Evolutionary conservation across 2,113 vertebrate species (phyloP).

Genomic region (Seriola quinqueradiata): DNA sequence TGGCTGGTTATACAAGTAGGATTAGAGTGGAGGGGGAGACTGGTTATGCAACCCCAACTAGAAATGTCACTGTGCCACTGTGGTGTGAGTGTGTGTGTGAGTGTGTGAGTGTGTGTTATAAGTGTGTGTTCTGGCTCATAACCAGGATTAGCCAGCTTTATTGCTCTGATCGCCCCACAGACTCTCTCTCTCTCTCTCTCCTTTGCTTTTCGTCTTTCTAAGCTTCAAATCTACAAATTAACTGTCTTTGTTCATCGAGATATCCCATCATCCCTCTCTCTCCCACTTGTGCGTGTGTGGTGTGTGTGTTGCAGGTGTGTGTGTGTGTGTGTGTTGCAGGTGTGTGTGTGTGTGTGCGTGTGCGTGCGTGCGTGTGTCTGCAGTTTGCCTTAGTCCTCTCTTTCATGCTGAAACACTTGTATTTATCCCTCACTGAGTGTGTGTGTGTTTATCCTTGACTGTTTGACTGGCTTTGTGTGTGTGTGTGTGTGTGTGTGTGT

Average conservation of each 20-base stretch:
- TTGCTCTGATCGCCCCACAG: slow-evolving; percentile 60
- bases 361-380: background rate
- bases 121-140: slow-evolving; percentile 66
- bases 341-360: background rate
- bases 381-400: background rate
- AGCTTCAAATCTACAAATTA: slow-evolving; percentile 12
- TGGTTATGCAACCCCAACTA: slow-evolving; percentile 80
- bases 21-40: slow-evolving; percentile 78
- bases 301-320: background rate
- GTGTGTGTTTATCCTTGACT: slow-evolving; percentile 32
- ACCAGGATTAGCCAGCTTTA: slow-evolving; percentile 74
- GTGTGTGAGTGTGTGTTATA: slow-evolving; percentile 31
- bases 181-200: slow-evolving; percentile 30
- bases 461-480: slow-evolving; percentile 13
- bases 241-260: background rate
- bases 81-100: slow-evolving; percentile 33
- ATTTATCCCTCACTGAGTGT: slow-evolving; percentile 8
- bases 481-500: slow-evolving; percentile 12
- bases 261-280: background rate
- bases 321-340: background rate
- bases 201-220: slow-evolving; percentile 29
- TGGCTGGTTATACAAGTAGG: slow-evolving; percentile 89
- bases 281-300: background rate
- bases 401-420: background rate
- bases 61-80: slow-evolving; percentile 81